Evolutionary conservation across 2,113 vertebrate genomes (phyloP).

Genomic region (Coregonus clupeaformis): DNA sequence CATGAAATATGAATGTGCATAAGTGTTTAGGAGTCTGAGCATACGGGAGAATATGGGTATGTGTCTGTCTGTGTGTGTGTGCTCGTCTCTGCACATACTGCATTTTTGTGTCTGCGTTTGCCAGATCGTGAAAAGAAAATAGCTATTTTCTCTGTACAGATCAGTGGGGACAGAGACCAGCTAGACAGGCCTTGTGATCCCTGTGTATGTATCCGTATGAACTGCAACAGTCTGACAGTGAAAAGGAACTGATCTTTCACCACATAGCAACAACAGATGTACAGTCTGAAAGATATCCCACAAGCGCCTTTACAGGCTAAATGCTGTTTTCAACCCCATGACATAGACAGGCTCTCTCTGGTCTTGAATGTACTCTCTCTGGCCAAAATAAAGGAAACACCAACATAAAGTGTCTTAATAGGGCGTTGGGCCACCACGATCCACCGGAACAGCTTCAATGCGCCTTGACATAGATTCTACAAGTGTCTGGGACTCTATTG

Average conservation of each 20-base stretch:
- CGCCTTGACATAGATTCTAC: too few relatives aligned
- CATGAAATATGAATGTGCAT: slow-evolving; percentile 36
- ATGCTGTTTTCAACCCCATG: slow-evolving; percentile 14
- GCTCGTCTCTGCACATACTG: not conserved
- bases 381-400: too few relatives aligned
- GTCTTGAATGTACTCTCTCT: not conserved
- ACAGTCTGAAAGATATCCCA: not conserved
- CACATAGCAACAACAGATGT: slow-evolving; percentile 29
- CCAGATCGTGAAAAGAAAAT: too few relatives aligned
- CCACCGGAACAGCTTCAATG: too few relatives aligned
- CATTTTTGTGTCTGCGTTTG: not conserved
- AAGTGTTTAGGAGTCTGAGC: slow-evolving; percentile 13
- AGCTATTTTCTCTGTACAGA: not conserved
- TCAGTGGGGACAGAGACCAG: not conserved
- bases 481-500: too few relatives aligned
- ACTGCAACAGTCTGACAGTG: not conserved
- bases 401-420: too few relatives aligned
- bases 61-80: not conserved
- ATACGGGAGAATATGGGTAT: not conserved
- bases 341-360: not conserved
- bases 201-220: not conserved
- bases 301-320: slow-evolving; percentile 34
- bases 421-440: too few relatives aligned
- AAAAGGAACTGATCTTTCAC: slow-evolving; percentile 31
- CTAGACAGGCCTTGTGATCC: not conserved